Evolutionary conservation across 2,888 invertebrate genomes (phyloP).

Genomic region (Lycophotia porphyrea): DNA sequence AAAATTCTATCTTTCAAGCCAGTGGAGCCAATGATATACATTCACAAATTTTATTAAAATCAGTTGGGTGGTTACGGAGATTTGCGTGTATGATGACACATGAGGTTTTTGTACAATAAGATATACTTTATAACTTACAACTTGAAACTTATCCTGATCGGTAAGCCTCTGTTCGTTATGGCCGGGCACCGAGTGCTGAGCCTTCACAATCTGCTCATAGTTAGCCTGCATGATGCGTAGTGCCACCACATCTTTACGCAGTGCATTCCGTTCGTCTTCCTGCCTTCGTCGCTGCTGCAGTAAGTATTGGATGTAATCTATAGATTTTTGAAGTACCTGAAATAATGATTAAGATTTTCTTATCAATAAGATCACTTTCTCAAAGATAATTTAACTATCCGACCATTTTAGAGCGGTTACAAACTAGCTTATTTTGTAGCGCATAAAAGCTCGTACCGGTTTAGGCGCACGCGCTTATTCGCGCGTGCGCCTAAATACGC

Average conservation of each 20-base stretch:
- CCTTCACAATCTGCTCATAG: conserved; percentile 98
- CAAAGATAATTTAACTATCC: not conserved
- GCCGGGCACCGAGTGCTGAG: conserved; percentile 97
- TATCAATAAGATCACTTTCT: not conserved
- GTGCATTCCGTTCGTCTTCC: conserved; percentile 97
- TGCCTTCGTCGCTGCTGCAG: conserved; percentile 97
- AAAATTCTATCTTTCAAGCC: not conserved
- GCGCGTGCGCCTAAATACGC: not conserved
- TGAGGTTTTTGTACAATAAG: no score
- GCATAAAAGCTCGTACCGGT: not conserved
- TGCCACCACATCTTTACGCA: conserved; percentile 97
- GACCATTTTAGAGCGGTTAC: not conserved
- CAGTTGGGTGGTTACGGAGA: no score
- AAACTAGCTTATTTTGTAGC: not conserved
- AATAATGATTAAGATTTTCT: conserved; percentile 37
- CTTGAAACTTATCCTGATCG: conserved; percentile 98
- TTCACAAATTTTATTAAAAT: not conserved
- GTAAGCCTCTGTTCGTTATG: conserved; percentile 96
- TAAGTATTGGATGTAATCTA: conserved; percentile 97
- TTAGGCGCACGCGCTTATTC: not conserved
- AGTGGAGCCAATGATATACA: not conserved
- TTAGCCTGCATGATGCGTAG: conserved; percentile 98
- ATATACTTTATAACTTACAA: conserved; percentile 91
- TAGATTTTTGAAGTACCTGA: conserved; percentile 96
- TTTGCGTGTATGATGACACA: no score